Percentiles rank a stretch among this genome's conserved stretches.
Conservation (phyloP, 2,797 vertebrate species). For the Galagoides demidoff region DNA sequence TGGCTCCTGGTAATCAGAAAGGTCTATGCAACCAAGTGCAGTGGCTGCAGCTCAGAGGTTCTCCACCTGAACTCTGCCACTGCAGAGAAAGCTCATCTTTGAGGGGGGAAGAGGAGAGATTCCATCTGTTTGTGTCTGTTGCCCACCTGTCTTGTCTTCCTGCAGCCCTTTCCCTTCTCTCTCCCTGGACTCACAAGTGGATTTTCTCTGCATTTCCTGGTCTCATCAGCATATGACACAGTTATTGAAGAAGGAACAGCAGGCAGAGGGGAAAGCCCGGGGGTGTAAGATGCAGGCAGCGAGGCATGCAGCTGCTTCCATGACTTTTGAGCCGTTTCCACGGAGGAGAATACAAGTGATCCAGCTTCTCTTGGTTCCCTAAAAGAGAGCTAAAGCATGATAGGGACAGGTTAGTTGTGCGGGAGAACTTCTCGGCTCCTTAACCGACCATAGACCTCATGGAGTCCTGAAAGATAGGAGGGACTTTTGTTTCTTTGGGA, state of each 20-base stretch:
- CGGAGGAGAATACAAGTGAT: not conserved
- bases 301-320: not conserved
- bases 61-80: not conserved
- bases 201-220: not conserved
- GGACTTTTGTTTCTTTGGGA: not conserved
- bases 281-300: accelerated
- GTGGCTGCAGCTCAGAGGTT: not conserved
- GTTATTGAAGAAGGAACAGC: not conserved
- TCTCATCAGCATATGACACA: not conserved
- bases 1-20: not conserved
- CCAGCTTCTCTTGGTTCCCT: not conserved
- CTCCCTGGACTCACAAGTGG: not conserved
- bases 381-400: not conserved
- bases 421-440: not conserved
- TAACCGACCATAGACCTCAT: accelerated
- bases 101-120: not conserved
- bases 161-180: not conserved
- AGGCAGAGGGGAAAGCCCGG: not conserved
- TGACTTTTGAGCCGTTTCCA: not conserved
- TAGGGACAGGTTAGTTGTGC: accelerated
- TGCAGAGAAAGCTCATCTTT: not conserved
- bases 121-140: not conserved
- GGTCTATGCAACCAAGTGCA: not conserved
- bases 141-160: not conserved
- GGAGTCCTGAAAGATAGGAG: not conserved